phyloP scores from a whole-genome alignment of 2,113 vertebrate species.

The Cryptoleucopteryx plumbea region DNA sequence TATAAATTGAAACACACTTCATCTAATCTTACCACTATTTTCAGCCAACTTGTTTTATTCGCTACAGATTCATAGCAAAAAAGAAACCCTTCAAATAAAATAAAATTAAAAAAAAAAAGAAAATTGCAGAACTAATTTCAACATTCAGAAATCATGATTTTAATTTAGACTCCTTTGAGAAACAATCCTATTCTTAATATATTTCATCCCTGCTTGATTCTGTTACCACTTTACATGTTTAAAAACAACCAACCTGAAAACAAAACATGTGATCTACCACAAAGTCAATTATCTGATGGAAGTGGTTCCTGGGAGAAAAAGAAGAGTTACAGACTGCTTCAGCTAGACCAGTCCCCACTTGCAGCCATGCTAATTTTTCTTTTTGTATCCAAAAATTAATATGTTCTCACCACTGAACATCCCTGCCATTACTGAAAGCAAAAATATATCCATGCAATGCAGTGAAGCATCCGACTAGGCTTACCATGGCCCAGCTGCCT shows the following conservation, averaged over 20 bases:
- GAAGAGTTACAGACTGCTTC: background rate
- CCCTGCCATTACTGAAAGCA: background rate
- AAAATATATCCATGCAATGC: background rate
- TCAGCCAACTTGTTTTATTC: background rate
- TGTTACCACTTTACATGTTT: background rate
- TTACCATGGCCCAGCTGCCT: background rate
- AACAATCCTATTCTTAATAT: background rate
- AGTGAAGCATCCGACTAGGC: background rate
- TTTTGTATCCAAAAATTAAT: background rate
- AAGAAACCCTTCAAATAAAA: background rate
- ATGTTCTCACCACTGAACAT: background rate
- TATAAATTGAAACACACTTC: background rate
- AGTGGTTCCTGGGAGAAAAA: background rate
- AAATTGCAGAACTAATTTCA: background rate
- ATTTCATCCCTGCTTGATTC: background rate
- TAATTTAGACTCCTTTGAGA: background rate
- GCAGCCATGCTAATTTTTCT: background rate
- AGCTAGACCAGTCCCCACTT: background rate
- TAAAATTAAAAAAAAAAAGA: background rate
- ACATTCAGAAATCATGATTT: background rate
- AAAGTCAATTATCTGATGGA: background rate
- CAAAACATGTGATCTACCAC: background rate
- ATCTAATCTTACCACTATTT: background rate
- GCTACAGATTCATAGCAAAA: background rate
- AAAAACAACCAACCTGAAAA: background rate